Percentiles rank a stretch among this genome's conserved stretches.
phyloP scores from a whole-genome alignment of 2,888 invertebrate species.

The Tillus elongatus region DNA sequence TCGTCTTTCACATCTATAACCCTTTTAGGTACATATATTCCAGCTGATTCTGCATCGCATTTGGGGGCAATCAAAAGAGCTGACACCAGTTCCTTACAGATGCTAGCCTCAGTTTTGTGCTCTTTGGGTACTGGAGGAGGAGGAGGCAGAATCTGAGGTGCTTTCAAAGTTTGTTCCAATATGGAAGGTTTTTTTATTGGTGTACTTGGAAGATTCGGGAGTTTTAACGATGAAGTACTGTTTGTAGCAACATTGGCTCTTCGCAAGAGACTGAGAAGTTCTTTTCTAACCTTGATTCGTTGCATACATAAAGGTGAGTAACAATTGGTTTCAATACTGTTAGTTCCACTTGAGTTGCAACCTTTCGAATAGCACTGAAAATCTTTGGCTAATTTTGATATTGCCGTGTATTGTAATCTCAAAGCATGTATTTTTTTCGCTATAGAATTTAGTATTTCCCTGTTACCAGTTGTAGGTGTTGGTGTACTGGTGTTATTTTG shows the following conservation, averaged over 20 bases:
- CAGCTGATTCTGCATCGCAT: constrained; percentile 44
- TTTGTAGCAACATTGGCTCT: constrained; percentile 53
- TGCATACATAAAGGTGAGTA: constrained; percentile 77
- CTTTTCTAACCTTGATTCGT: constrained; percentile 60
- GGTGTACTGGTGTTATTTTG: constrained; percentile 23
- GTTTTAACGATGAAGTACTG: constrained; percentile 43
- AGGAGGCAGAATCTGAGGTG: constrained; percentile 40
- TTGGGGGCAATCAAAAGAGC: constrained; percentile 55
- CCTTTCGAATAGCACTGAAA: constrained; percentile 63
- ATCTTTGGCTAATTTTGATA: constrained; percentile 62
- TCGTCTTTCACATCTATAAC: constrained; percentile 27
- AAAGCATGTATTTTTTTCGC: constrained; percentile 61
- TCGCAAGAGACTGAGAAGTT: constrained; percentile 53
- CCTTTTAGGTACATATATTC: constrained; percentile 32
- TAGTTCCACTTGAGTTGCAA: constrained; percentile 51
- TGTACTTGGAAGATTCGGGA: constrained; percentile 23
- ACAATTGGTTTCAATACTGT: constrained; percentile 51
- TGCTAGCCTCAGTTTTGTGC: constrained; percentile 43
- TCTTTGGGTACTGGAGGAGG: constrained; percentile 20
- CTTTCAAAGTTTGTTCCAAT: constrained; percentile 60
- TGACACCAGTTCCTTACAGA: constrained; percentile 52
- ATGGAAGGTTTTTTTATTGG: constrained; percentile 53
- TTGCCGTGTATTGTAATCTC: constrained; percentile 59
- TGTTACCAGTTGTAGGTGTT: constrained; percentile 36
- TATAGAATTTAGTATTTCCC: constrained; percentile 50